Evolutionary conservation across 2,113 vertebrate genomes (phyloP), one percentile per base, ranked within the genome.

Genomic region (Spea multiplicata): DNA sequence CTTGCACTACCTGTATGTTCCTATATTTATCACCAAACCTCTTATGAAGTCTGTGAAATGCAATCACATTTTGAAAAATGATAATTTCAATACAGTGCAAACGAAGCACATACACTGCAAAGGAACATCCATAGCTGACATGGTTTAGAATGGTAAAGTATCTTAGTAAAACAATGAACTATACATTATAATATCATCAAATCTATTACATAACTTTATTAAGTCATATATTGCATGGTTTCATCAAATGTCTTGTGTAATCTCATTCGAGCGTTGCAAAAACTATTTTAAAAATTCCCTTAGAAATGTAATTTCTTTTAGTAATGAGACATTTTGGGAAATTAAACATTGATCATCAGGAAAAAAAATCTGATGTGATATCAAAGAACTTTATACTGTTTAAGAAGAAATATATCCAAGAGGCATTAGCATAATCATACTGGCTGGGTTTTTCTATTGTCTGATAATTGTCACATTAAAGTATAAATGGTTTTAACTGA

Each of bases 361-460:
- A 66, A 57, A 57, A n/a, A 57, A 57, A 55, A 66, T 72, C 50
- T 73, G 55, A 30, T 71, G 61, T 73, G 49, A 73, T 67, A 67
- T 79, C 44, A 66, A 73, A 66, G 77, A 30, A 65, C 30, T 79
- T 47, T 66, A 45, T 73, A 44, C 5, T 48, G 62, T 52, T 66
- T 73, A 55, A 66, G 70, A 66, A 72, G 44, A 73, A 67, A 52
- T 72, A 73, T 67, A 73, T 66, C 76, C 62, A 66, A 8, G 30
- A 73, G 70, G 76, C 61, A 79, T 79, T 66, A 73, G 61, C 44
- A 52, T 55, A 78, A 79, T 79, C 76, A 79, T 50, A 73, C 50
- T 57, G 44, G 10, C 44, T 71, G 70, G 70, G 61, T 72, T 66
- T 62, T 3, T 8, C 6, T 45, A 46, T 79, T 66, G 70, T 66